Conservation (phyloP, 2,113 vertebrate genomes). For the Montifringilla adamsi region DNA sequence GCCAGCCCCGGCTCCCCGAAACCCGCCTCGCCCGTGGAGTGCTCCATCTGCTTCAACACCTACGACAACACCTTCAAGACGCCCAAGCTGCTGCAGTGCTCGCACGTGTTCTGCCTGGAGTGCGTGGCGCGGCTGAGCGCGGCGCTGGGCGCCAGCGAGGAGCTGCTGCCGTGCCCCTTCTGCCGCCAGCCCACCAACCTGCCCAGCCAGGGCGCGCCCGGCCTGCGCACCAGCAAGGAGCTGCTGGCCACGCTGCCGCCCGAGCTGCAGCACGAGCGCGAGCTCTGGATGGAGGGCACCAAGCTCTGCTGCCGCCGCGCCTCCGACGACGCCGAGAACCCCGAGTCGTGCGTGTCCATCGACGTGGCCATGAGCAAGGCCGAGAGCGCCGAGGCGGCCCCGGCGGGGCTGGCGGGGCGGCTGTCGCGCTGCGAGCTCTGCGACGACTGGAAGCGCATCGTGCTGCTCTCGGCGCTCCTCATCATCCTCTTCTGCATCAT, state of each 20-base stretch:
- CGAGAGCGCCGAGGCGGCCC: rapidly evolving
- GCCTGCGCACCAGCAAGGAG: slow-evolving; percentile 78
- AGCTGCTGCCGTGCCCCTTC: slow-evolving; percentile 84
- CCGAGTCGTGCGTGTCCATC: slow-evolving; percentile 79
- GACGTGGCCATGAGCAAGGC: slow-evolving; percentile 85
- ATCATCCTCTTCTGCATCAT: slow-evolving; percentile 82
- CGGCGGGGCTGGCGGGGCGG: neutral
- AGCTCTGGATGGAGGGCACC: slow-evolving; percentile 89
- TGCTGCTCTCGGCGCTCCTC: slow-evolving; percentile 78
- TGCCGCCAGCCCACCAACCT: slow-evolving; percentile 82
- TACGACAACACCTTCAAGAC: slow-evolving; percentile 96
- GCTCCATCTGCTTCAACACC: slow-evolving; percentile 92
- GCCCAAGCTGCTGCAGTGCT: slow-evolving; percentile 88
- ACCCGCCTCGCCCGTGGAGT: slow-evolving; percentile 77
- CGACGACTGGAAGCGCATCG: slow-evolving; percentile 82
- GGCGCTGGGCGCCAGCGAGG: neutral
- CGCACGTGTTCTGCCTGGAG: slow-evolving; percentile 93
- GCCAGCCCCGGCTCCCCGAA: neutral
- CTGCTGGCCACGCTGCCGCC: slow-evolving; percentile 83
- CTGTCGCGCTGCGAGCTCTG: slow-evolving; percentile 67
- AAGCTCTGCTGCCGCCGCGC: slow-evolving; percentile 83
- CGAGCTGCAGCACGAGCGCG: slow-evolving; percentile 80
- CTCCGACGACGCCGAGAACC: neutral
- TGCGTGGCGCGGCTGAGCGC: slow-evolving; percentile 89
- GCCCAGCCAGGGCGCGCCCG: neutral